A percentile compares a stretch with the other conserved stretches of the same genome.
phyloP scores from a whole-genome alignment of 2,113 vertebrate species.

The Acanthochromis polyacanthus region DNA sequence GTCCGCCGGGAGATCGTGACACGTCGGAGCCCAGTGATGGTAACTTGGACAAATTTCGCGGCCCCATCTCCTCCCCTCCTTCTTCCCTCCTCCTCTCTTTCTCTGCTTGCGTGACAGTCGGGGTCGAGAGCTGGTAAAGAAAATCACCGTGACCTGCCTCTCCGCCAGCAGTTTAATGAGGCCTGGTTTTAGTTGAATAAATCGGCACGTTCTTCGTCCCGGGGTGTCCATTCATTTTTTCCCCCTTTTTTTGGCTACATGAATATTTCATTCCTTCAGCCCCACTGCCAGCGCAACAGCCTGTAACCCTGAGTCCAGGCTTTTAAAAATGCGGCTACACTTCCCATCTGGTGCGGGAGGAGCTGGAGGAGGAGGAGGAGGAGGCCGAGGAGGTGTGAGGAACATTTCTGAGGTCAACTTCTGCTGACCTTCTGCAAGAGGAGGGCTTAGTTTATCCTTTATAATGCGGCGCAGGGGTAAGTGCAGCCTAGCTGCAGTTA shows the following conservation, averaged over 20 bases:
- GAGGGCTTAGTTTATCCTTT: not conserved
- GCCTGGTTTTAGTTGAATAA: slow-evolving; percentile 81
- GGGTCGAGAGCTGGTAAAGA: slow-evolving; percentile 75
- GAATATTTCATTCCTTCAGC: slow-evolving; percentile 88
- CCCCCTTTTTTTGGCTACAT: slow-evolving; percentile 71
- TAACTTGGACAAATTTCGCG: slow-evolving; percentile 40
- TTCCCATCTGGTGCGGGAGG: slow-evolving; percentile 86
- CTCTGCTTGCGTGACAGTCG: slow-evolving; percentile 46
- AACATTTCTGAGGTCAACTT: slow-evolving; percentile 84
- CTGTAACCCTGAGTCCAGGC: slow-evolving; percentile 83
- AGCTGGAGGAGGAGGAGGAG: slow-evolving; percentile 71
- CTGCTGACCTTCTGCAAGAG: slow-evolving; percentile 62
- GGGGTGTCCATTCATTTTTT: slow-evolving; percentile 84
- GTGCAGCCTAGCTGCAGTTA: not conserved
- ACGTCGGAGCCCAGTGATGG: slow-evolving; percentile 7
- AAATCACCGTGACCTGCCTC: slow-evolving; percentile 85
- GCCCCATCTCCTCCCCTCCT: too few species aligned
- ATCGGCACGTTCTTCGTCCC: slow-evolving; percentile 85
- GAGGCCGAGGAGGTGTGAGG: slow-evolving; percentile 77
- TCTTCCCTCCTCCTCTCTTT: not conserved
- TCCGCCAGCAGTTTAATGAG: slow-evolving; percentile 86
- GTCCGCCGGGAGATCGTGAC: slow-evolving; percentile 39
- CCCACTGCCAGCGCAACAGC: slow-evolving; percentile 86
- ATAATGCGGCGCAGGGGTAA: not conserved
- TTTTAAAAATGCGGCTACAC: slow-evolving; percentile 79